Conservation (phyloP, 2,888 invertebrate species). For the Drosophila paranaensis region DNA sequence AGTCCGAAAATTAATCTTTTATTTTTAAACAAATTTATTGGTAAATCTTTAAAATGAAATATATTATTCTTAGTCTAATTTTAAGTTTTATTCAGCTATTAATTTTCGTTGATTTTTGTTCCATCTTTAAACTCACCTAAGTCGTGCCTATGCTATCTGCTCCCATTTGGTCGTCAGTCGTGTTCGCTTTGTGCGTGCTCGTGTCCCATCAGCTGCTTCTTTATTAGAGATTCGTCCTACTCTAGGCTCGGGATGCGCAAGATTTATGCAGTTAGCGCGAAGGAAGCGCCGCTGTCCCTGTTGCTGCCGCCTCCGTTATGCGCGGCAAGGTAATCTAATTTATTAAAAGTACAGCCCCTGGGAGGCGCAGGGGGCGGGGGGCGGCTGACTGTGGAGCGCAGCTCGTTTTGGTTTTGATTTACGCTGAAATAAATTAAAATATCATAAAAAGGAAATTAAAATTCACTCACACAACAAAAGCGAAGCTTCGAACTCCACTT, state of each 20-base stretch:
- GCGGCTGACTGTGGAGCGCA: conserved; percentile 35
- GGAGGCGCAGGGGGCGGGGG: not conserved
- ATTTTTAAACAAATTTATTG: no score
- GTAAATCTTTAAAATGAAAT: no score
- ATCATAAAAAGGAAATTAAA: conserved; percentile 84
- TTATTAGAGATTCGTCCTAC: conserved; percentile 16
- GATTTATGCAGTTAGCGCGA: conserved; percentile 75
- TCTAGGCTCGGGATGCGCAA: conserved; percentile 22
- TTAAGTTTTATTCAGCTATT: not conserved
- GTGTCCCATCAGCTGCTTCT: conserved; percentile 7
- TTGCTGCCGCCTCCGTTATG: conserved; percentile 27
- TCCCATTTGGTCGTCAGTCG: not conserved
- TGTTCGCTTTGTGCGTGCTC: conserved; percentile 1
- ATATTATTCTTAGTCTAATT: not conserved
- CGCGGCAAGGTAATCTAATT: conserved; percentile 69
- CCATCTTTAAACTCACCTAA: no score
- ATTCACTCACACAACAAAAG: conserved; percentile 79
- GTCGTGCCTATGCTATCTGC: not conserved
- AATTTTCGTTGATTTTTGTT: not conserved
- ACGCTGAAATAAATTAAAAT: conserved; percentile 84
- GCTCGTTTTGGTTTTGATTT: conserved; percentile 82
- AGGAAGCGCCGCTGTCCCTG: conserved; percentile 55
- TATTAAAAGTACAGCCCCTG: conserved; percentile 77
- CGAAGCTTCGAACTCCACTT: conserved; percentile 13
- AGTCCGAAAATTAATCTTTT: no score